Evolutionary conservation across 2,888 invertebrate genomes (phyloP), one percentile per base, ranked within the genome.

Genomic region (Alloscopus bannaensis): DNA sequence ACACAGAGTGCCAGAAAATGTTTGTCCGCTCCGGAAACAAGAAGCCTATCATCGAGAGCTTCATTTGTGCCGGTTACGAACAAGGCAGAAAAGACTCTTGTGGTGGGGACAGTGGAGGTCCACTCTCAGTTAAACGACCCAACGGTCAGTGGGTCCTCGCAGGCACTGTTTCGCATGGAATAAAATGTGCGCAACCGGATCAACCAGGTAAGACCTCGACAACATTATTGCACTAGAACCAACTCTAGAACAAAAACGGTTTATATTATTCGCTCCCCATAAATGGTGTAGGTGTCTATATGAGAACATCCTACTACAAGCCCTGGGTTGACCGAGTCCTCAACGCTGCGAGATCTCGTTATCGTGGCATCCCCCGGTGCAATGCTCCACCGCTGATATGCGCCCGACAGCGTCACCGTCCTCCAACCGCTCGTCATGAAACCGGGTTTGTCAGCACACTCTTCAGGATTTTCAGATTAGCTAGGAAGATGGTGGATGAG

Each of bases 71-170:
- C 0, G 97, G 97, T 42, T 97, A 96, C 88, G 94, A 95, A 55
- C 94, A 94, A 86, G 96, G 96, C 0, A 94, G 95, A 87, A 95
- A 95, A 88, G 96, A 96, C 87, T 95, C 96, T 13, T 96, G 96
- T 47, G 97, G 96, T 0, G 96, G 96, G 80, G 96, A 96, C 90
- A 95, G 95, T 83, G 69, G 71, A 4, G 52, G 31, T n/a, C 96
- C 96, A 0, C 88, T 97, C 82, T 95, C 96, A 69, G 90, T 96
- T 8, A 94, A 94, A 87, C 90, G 95, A 60, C 91, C 93, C 0
- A 95, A 95, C 86, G 96, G 96, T 0, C 91, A 93, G 81, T 97
- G 95, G 92, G 93, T 95, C 83, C 89, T 97, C 6, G 95, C 94
- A 0, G 97, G 96, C 2, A 96, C 96, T 0, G 96, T 96, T 0